Evolutionary conservation across 2,113 vertebrate genomes (phyloP).

Genomic region (Pterocles gutturalis): DNA sequence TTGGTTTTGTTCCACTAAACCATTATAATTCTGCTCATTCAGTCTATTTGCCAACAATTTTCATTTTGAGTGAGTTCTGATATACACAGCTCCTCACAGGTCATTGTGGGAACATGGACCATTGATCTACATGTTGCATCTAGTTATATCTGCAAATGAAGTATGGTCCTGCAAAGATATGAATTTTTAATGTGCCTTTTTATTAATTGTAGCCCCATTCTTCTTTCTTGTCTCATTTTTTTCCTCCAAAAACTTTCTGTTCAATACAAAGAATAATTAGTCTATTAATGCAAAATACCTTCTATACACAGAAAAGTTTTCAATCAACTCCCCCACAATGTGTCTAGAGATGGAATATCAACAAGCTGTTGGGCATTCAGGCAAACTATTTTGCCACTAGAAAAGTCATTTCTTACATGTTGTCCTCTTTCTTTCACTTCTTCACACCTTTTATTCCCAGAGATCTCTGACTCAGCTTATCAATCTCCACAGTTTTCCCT

Average conservation of each 20-base stretch:
- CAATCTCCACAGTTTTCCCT: background rate
- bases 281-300: background rate
- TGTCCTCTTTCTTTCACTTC: background rate
- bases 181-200: background rate
- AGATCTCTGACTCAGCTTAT: background rate
- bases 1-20: background rate
- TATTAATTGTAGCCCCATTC: background rate
- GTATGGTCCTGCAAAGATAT: background rate
- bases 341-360: background rate
- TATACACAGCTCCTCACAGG: background rate
- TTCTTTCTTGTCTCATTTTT: background rate
- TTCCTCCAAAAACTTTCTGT: background rate
- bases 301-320: background rate
- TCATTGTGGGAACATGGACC: background rate
- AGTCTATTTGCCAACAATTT: background rate
- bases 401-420: background rate
- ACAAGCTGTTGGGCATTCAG: background rate
- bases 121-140: background rate
- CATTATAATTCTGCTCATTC: background rate
- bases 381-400: background rate
- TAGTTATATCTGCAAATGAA: background rate
- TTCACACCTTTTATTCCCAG: background rate
- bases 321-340: rapidly evolving
- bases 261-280: background rate
- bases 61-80: background rate